phyloP scores from a whole-genome alignment of 1,140 invertebrate genomes.

The Lasioglossum albipes region DNA sequence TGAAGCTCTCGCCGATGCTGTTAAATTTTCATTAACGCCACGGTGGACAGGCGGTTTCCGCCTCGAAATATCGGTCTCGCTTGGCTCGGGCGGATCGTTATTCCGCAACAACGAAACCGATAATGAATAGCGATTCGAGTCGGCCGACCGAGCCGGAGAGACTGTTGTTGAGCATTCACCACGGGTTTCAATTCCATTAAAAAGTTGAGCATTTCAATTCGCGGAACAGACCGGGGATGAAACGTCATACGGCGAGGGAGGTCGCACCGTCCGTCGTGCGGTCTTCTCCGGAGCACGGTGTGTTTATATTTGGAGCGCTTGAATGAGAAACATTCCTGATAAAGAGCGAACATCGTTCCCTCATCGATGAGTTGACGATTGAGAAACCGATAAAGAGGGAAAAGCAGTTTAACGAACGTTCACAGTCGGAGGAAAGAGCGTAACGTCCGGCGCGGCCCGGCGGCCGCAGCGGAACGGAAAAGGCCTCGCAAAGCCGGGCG shows the following conservation, averaged over 20 bases:
- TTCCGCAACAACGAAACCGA: constrained; percentile 24
- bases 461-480: constrained; percentile 32
- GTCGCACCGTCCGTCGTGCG: neutral
- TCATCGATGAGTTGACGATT: too few relatives aligned
- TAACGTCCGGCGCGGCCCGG: neutral
- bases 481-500: constrained; percentile 49
- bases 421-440: neutral
- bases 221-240: neutral
- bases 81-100: neutral
- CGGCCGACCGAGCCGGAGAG: neutral
- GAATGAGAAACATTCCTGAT: neutral
- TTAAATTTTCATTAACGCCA: constrained; percentile 47
- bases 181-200: neutral
- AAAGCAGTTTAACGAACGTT: neutral
- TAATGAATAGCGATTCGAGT: constrained; percentile 11
- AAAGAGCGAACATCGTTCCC: neutral
- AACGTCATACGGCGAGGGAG: neutral
- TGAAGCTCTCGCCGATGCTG: constrained; percentile 40
- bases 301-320: neutral
- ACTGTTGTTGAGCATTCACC: neutral
- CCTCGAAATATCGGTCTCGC: constrained; percentile 13
- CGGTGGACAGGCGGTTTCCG: neutral
- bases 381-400: too few relatives aligned
- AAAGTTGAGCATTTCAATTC: neutral
- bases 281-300: neutral